A percentile compares a stretch with the other conserved stretches of the same genome.
Conservation (phyloP, 2,888 invertebrate genomes). For the Plagodis dolabraria region DNA sequence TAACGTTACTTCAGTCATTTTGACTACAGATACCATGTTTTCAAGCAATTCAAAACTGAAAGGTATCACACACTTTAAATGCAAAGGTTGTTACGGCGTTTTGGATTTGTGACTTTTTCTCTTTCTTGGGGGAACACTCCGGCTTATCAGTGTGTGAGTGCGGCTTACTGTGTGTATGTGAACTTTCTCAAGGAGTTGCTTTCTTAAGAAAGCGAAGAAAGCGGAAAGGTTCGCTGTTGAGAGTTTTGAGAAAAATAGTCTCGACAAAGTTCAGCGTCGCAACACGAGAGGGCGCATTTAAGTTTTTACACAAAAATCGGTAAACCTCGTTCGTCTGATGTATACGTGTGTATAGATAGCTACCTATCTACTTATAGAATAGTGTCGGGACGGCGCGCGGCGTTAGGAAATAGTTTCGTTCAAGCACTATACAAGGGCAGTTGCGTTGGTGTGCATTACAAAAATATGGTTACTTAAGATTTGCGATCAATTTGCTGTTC, state of each 20-base stretch:
- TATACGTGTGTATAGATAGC: no score
- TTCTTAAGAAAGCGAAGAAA: slow-evolving; percentile 83
- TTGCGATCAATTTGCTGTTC: slow-evolving; percentile 2
- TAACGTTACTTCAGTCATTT: slow-evolving; percentile 41
- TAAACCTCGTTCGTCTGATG: no score
- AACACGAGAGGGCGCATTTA: slow-evolving; percentile 70
- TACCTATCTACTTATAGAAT: not conserved
- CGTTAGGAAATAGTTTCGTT: slow-evolving; percentile 2
- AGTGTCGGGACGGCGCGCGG: not conserved
- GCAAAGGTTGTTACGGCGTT: slow-evolving; percentile 46
- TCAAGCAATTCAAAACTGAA: slow-evolving; percentile 20
- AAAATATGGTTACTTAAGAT: slow-evolving; percentile 4
- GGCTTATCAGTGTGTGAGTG: slow-evolving; percentile 19
- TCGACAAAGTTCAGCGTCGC: slow-evolving; percentile 55
- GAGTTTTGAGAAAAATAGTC: slow-evolving; percentile 76
- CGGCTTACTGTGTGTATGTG: slow-evolving; percentile 46
- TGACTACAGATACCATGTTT: slow-evolving; percentile 19
- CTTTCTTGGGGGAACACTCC: slow-evolving; percentile 45
- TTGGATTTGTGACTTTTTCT: slow-evolving; percentile 33
- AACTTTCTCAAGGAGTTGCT: slow-evolving; percentile 77
- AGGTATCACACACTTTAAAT: slow-evolving; percentile 28
- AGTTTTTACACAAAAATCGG: slow-evolving; percentile 34
- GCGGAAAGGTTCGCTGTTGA: slow-evolving; percentile 79
- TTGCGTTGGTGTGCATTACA: no score
- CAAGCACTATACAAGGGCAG: not conserved